Percentiles rank a stretch among this genome's conserved stretches.
These are phyloP conservation scores for Tetramorium parvispinum DNA, from an alignment of 1,140 invertebrate species.

Conservation along the genomic window DNA sequence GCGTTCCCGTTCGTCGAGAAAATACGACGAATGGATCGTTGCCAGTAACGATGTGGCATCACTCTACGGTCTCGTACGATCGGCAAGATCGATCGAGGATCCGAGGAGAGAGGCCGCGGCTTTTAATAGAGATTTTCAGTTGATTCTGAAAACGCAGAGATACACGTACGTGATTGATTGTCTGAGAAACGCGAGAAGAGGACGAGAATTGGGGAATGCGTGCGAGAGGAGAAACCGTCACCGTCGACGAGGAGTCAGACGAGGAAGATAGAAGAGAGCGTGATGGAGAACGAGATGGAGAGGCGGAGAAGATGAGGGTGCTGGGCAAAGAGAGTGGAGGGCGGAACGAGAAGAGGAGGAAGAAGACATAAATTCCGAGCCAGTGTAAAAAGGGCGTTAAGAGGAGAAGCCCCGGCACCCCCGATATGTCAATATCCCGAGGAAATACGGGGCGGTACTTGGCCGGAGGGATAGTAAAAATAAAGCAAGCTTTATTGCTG, in stretches of 20 bases:
- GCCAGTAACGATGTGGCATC: not conserved
- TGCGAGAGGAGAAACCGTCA: not conserved
- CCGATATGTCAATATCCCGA: slow-evolving; percentile 81
- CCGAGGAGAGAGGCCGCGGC: slow-evolving; percentile 1
- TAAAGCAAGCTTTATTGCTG: slow-evolving; percentile 81
- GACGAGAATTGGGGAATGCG: slow-evolving; percentile 20
- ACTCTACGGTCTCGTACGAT: slow-evolving; percentile 20
- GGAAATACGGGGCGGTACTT: slow-evolving; percentile 79
- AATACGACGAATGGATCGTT: slow-evolving; percentile 13
- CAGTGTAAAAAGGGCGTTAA: slow-evolving; percentile 77
- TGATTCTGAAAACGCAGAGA: slow-evolving; percentile 71
- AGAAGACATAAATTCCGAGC: slow-evolving; percentile 77
- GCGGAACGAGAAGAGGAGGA: slow-evolving; percentile 33
- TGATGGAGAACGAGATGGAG: not conserved
- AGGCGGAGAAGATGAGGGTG: slow-evolving; percentile 39
- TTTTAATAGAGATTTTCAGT: slow-evolving; percentile 75
- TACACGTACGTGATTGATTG: slow-evolving; percentile 73
- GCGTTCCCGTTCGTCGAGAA: not conserved
- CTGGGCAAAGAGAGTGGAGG: not conserved
- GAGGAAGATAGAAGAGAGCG: slow-evolving; percentile 24
- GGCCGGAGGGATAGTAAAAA: slow-evolving; percentile 80
- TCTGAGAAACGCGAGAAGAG: slow-evolving; percentile 10
- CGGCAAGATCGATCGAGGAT: slow-evolving; percentile 20
- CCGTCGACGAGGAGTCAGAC: not conserved
- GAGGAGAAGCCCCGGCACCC: slow-evolving; percentile 72